Conservation (phyloP, 92 coral and sea anemone genomes). For the Micromussa lordhowensis region DNA sequence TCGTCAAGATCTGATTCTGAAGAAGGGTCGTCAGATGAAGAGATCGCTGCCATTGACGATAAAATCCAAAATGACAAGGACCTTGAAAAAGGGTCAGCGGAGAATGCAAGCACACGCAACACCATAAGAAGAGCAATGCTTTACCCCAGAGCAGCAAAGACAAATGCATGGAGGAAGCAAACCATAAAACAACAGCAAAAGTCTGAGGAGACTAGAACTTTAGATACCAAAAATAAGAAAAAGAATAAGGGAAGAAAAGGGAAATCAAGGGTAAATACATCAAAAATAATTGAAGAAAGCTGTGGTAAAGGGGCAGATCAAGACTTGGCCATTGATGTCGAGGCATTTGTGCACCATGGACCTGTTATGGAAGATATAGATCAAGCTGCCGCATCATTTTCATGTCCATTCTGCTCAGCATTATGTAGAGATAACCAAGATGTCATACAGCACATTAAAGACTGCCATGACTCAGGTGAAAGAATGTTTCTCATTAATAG, state of each 20-base stretch:
- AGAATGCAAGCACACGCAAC: not conserved
- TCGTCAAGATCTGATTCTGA: constrained; percentile 41
- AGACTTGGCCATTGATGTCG: constrained; percentile 66
- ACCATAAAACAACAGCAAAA: not conserved
- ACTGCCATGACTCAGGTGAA: constrained; percentile 44
- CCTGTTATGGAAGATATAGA: constrained; percentile 63
- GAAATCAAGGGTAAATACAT: not conserved
- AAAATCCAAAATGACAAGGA: not conserved
- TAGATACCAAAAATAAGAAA: not conserved
- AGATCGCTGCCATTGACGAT: not conserved
- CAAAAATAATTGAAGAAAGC: not conserved
- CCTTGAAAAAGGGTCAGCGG: not conserved
- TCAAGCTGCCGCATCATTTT: not conserved
- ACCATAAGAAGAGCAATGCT: not conserved
- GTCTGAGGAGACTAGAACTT: not conserved
- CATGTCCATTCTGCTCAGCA: constrained; percentile 44
- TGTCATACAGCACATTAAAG: constrained; percentile 38
- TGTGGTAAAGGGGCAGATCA: constrained; percentile 1
- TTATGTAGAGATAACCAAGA: constrained; percentile 22
- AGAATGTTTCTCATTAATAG: not conserved
- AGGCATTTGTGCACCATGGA: constrained; percentile 43
- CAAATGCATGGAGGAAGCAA: constrained; percentile 6
- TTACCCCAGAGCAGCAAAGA: constrained; percentile 8
- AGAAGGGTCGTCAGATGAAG: constrained; percentile 40
- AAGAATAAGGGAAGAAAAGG: not conserved